Percentiles rank a stretch among this genome's conserved stretches.
phyloP scores from a whole-genome alignment of 2,797 vertebrate species.

The Ceryle rudis region DNA sequence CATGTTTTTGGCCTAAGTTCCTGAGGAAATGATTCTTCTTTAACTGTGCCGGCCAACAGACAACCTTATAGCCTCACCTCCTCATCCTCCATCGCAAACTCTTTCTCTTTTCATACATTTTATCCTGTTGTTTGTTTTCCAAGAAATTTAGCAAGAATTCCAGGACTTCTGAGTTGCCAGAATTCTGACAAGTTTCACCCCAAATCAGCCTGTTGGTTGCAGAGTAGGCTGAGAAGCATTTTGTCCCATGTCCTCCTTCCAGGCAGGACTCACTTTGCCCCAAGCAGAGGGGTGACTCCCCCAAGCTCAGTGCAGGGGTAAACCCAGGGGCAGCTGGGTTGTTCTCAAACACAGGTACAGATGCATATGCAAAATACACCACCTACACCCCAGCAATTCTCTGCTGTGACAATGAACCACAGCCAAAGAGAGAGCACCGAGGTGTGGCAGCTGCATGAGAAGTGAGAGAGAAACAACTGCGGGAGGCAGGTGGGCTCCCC shows the following conservation, averaged over 20 bases:
- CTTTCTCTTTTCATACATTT: neutral
- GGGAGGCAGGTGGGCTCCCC: neutral
- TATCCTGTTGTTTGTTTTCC: neutral
- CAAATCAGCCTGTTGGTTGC: neutral
- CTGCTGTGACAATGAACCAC: neutral
- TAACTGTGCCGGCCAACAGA: accelerated
- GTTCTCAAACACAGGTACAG: accelerated
- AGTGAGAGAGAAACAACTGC: neutral
- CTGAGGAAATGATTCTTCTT: neutral
- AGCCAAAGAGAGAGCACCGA: neutral
- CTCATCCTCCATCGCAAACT: neutral
- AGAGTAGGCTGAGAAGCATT: neutral
- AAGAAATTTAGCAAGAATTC: neutral
- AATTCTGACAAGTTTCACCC: neutral
- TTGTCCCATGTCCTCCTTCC: neutral
- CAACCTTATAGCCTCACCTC: neutral
- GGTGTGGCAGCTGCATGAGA: neutral
- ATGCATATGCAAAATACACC: accelerated
- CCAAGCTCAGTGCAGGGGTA: neutral
- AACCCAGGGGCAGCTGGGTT: neutral
- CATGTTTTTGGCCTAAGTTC: neutral
- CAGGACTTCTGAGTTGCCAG: neutral
- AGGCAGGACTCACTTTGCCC: neutral
- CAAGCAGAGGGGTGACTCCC: too few relatives aligned
- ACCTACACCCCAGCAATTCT: neutral